A percentile compares a stretch with the other conserved stretches of the same genome.
Evolutionary conservation across 2,888 invertebrate genomes (phyloP).

Genomic region (Agrotis segetum): DNA sequence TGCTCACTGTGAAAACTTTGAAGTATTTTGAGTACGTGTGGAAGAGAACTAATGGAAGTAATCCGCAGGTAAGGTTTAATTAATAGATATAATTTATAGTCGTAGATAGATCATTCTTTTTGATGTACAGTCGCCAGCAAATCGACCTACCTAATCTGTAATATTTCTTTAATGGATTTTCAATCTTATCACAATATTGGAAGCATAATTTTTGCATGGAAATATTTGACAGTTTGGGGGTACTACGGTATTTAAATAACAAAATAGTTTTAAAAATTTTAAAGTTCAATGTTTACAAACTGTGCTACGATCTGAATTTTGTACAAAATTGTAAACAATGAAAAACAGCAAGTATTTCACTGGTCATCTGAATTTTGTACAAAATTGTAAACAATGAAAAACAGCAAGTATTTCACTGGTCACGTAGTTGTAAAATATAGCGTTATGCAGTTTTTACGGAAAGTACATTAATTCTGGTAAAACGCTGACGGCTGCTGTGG

Average conservation of each 20-base stretch:
- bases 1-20: slow-evolving; percentile 82
- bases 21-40: slow-evolving; percentile 90
- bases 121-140: too few species aligned
- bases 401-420: slow-evolving; percentile 40
- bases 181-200: too few species aligned
- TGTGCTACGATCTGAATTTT: slow-evolving; percentile 9
- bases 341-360: slow-evolving; percentile 35
- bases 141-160: too few species aligned
- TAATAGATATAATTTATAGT: background rate
- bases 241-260: too few species aligned
- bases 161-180: too few species aligned
- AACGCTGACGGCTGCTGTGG: slow-evolving; percentile 52
- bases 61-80: slow-evolving; percentile 81
- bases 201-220: too few species aligned
- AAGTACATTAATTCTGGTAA: slow-evolving; percentile 50
- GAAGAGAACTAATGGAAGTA: slow-evolving; percentile 89
- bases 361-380: slow-evolving; percentile 25
- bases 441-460: slow-evolving; percentile 51
- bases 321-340: slow-evolving; percentile 42
- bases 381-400: slow-evolving; percentile 42
- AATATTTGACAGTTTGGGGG: too few species aligned
- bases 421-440: slow-evolving; percentile 50
- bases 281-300: background rate
- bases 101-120: too few species aligned
- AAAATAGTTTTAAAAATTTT: too few species aligned